These are phyloP conservation scores for Asbolus verrucosus DNA, from an alignment of 1,140 invertebrate species.

Conservation along the genomic window DNA sequence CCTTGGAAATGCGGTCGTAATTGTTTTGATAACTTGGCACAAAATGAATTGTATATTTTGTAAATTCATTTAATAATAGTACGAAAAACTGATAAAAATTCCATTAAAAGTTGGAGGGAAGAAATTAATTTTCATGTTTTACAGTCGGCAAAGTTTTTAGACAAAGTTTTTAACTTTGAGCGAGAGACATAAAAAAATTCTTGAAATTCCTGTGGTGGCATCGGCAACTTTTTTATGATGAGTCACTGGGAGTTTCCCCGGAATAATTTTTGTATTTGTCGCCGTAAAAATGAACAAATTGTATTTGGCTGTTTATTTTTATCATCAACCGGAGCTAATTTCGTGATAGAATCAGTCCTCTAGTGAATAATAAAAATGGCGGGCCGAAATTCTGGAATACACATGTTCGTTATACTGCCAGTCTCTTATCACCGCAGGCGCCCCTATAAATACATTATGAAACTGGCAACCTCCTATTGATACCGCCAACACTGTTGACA, in stretches of 20 bases:
- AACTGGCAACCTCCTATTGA: slow-evolving; percentile 11
- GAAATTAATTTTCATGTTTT: too few relatives aligned
- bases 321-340: not conserved
- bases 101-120: too few relatives aligned
- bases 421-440: slow-evolving; percentile 1
- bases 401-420: not conserved
- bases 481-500: slow-evolving; percentile 13
- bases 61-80: not conserved
- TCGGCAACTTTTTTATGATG: too few relatives aligned
- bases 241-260: too few relatives aligned
- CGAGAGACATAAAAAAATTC: too few relatives aligned
- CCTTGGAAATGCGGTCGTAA: slow-evolving; percentile 12
- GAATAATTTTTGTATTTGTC: too few relatives aligned
- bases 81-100: not conserved
- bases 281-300: too few relatives aligned
- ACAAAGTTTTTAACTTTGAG: too few relatives aligned
- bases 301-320: too few relatives aligned
- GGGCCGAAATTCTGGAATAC: not conserved
- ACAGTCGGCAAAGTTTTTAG: too few relatives aligned
- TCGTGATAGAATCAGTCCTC: not conserved
- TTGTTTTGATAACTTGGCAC: slow-evolving; percentile 15
- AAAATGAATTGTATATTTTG: slow-evolving; percentile 6
- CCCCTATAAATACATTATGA: slow-evolving; percentile 29
- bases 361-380: slow-evolving; percentile 1
- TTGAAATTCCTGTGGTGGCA: not conserved